Evolutionary conservation across 1,140 invertebrate genomes (phyloP), one percentile per base, ranked within the genome.

Genomic region (Drosophila biarmipes): DNA sequence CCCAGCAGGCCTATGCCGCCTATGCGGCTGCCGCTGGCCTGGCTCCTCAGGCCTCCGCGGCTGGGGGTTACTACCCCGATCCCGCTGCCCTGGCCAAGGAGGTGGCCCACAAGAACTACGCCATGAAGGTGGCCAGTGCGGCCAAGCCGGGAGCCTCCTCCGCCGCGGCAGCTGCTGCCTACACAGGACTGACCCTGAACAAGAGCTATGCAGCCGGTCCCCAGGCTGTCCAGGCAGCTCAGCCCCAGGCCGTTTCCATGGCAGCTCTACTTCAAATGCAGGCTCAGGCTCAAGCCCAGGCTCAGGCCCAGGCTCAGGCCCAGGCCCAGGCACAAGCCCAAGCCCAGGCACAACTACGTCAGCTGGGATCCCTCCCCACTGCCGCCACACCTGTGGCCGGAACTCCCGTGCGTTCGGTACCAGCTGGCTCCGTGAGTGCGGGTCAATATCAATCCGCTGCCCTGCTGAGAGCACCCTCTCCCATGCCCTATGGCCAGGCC

Each of bases 101-200:
- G 79, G 95, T 96, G 53, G 95, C 95, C 29, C 95, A 96, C 79
- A 96, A 96, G 92, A 96, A 95, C 81, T 96, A 96, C 90, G 95
- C 95, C 14, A 90, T 95, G 24, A 95, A 95, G 78, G 84, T 95
- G 40, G 95, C 94, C 4, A 94, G 75, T 45, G 90, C 90, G 0
- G 45, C 63, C 5, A 84, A 80, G 38, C 71, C 77, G 5, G 61
- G 63, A 2, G 48, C 61, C 4, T 42, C 67, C 6, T 54, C 78
- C 24, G 56, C 78, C 3, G 68, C 82, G 6, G 95, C 95, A 11
- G 93, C 96, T 15, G 93, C 96, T 15, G 95, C 95, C 78, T 97
- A 97, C 92, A 96, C 96, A 34, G 96, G 96, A 52, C 95, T 96
- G 34, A 94, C 96, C 6, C 92, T 96, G 7, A 96, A 96, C 80